A percentile compares a stretch with the other conserved stretches of the same genome.
Evolutionary conservation across 2,113 vertebrate species (phyloP).

Genomic region (Gorsachius goisagi): DNA sequence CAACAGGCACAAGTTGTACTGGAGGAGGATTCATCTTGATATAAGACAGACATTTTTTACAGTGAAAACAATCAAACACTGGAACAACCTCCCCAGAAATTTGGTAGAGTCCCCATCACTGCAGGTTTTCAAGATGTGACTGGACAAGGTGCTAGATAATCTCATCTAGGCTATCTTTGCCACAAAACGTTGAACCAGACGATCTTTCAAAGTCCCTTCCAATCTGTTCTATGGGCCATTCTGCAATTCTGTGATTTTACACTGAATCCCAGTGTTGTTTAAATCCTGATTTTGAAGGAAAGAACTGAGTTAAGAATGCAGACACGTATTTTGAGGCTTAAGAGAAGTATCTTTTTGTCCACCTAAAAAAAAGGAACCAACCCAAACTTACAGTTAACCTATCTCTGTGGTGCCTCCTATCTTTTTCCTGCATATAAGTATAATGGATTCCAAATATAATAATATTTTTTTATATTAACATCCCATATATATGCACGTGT

Average conservation of each 20-base stretch:
- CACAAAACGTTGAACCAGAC: background rate
- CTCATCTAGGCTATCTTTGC: background rate
- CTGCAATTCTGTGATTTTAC: background rate
- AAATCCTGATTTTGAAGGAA: background rate
- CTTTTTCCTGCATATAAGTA: background rate
- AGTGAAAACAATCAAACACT: background rate
- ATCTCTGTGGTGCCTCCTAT: background rate
- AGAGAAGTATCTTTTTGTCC: background rate
- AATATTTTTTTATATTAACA: background rate
- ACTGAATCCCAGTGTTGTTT: background rate
- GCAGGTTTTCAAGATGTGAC: background rate
- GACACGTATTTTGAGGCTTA: background rate
- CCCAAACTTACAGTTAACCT: background rate
- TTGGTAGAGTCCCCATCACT: background rate
- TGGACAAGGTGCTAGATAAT: background rate
- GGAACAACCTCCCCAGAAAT: background rate
- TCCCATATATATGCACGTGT: too few species aligned
- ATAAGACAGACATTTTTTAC: background rate
- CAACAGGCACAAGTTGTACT: background rate
- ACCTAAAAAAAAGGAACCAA: too few species aligned
- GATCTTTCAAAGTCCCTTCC: background rate
- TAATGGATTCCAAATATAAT: background rate
- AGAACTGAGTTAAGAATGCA: background rate
- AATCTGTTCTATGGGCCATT: background rate
- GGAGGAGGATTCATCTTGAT: background rate